These are phyloP conservation scores for Hyla sarda DNA, from an alignment of 2,113 vertebrate genomes.

Conservation along the genomic window DNA sequence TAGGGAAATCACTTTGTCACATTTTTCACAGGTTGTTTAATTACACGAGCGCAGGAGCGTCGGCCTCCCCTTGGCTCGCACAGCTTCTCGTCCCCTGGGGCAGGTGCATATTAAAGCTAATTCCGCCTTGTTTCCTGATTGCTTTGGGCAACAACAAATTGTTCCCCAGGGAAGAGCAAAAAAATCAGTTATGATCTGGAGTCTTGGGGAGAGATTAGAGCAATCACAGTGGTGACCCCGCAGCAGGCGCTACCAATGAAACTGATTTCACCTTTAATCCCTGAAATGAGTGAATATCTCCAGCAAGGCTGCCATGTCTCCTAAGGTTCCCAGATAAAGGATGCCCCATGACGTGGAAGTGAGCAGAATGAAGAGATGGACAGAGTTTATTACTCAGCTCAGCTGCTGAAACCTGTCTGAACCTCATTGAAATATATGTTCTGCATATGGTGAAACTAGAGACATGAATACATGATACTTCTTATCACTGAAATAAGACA, in stretches of 20 bases:
- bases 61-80: slow-evolving; percentile 68
- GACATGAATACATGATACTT: background rate
- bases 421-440: background rate
- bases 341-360: slow-evolving; percentile 65
- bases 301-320: slow-evolving; percentile 68
- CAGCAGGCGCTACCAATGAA: slow-evolving; percentile 71
- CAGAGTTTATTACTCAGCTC: slow-evolving; percentile 57
- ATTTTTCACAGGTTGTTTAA: slow-evolving; percentile 81
- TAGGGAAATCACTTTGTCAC: slow-evolving; percentile 68
- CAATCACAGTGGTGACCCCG: slow-evolving; percentile 73
- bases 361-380: slow-evolving; percentile 25
- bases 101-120: slow-evolving; percentile 72
- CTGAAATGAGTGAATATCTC: slow-evolving; percentile 75
- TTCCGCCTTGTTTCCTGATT: slow-evolving; percentile 79
- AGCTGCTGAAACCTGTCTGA: slow-evolving; percentile 54
- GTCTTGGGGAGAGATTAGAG: slow-evolving; percentile 73
- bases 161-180: slow-evolving; percentile 76
- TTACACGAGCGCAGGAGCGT: slow-evolving; percentile 81
- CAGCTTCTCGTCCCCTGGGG: slow-evolving; percentile 66
- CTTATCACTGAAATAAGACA: background rate
- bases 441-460: background rate
- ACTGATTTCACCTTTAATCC: slow-evolving; percentile 79
- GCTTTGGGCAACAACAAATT: slow-evolving; percentile 76
- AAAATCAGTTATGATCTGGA: slow-evolving; percentile 81
- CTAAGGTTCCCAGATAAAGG: slow-evolving; percentile 72